Base-by-base conservation (phyloP, 2,113 vertebrate genomes). In the Myotis yumanensis region DNA sequence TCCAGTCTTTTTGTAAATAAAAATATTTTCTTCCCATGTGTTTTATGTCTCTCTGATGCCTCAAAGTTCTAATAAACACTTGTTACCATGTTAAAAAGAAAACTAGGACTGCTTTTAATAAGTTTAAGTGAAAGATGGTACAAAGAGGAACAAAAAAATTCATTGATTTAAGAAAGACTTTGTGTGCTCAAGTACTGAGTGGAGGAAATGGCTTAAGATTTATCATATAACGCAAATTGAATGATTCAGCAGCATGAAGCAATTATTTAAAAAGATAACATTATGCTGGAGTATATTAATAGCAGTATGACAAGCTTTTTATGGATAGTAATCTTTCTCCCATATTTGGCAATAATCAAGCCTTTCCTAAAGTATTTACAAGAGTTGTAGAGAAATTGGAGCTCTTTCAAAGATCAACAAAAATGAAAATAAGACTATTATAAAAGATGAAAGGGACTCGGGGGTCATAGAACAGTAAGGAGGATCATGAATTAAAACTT, bases 261-360 rank as follows among this genome's bases (percentile, higher is more conserved):
- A 79, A 94, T 96, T 94, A 93, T 88, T 92, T 96, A 71, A 89
- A 96, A 96, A 95, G 91, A 82, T 88, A 95, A 79, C 68, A 73
- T 95, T 94, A 71, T 90, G 51, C 35, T 90, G 57, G 48, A 82
- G 79, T 92, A 64, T 91, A 96, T 95, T 95, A 96, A 95, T 94
- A 95, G 72, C 17, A 90, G 46, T 73, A 90, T 75, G 82, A 82
- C 62, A 84, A 68, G 54, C 35, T 93, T 93, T 94, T 94, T 92
- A 46, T 66, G 62, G 93, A 77, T 80, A 80, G 82, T 95, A 95
- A 89, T 84, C 91, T 96, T 95, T 93, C 85, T 89, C 64, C 95
- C 93, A 93, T 94, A 96, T 95, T 96, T 96, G 95, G 94, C 89
- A 95, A 95, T 94, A 89, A 89, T 85, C 73, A 91, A 95, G 79